Evolutionary conservation across 1,140 invertebrate genomes (phyloP).

Genomic region (Meloidogyne hapla): DNA sequence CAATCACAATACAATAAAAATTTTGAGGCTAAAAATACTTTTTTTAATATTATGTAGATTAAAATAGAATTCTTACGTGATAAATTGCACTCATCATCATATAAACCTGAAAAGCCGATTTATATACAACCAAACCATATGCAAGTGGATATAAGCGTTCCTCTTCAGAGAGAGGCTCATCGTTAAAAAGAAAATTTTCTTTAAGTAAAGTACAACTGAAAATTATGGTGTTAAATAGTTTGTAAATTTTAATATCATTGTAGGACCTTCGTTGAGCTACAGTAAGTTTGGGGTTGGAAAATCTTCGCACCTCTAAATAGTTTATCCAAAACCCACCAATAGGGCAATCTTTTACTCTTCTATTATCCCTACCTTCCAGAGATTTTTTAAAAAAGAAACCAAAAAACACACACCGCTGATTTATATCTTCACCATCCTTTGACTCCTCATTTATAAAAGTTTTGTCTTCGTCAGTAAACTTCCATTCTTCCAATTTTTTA

Average conservation of each 20-base stretch:
- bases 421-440: background rate
- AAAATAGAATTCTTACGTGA: background rate
- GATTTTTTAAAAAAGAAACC: too few relatives aligned
- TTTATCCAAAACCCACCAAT: too few relatives aligned
- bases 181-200: background rate
- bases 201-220: background rate
- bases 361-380: too few relatives aligned
- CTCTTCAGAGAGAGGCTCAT: slow-evolving; percentile 31
- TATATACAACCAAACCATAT: slow-evolving; percentile 43
- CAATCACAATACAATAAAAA: slow-evolving; percentile 52
- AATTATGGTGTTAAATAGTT: background rate
- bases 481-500: background rate
- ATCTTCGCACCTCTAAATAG: too few relatives aligned
- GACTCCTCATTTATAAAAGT: too few relatives aligned
- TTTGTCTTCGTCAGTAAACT: background rate
- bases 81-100: slow-evolving; percentile 49
- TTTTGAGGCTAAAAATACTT: slow-evolving; percentile 58
- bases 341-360: too few relatives aligned
- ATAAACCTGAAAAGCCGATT: slow-evolving; percentile 41
- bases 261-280: too few relatives aligned
- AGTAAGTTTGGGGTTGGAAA: too few relatives aligned
- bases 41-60: too few relatives aligned
- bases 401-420: background rate
- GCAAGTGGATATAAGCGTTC: slow-evolving; percentile 37
- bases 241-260: too few relatives aligned